Conservation (phyloP, 2,888 invertebrate genomes). For the Drosophila hamatofila region DNA sequence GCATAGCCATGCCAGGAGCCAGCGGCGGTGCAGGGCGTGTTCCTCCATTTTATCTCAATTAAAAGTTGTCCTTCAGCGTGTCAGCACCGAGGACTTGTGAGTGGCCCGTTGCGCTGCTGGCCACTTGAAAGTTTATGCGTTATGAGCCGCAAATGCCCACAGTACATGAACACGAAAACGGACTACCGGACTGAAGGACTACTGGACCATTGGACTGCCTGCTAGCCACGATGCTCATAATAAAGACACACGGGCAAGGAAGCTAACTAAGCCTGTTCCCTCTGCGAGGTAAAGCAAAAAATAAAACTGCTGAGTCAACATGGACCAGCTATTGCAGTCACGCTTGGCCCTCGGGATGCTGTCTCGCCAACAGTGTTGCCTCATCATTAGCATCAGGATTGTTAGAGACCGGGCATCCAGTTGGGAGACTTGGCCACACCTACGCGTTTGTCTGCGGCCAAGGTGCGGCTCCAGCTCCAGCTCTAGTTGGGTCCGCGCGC, state of each 20-base stretch:
- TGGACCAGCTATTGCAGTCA: conserved; percentile 26
- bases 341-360: conserved; percentile 44
- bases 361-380: conserved; percentile 40
- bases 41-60: conserved; percentile 78
- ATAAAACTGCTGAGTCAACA: conserved; percentile 74
- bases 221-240: conserved; percentile 47
- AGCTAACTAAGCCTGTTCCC: conserved; percentile 60
- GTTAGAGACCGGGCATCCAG: conserved; percentile 13
- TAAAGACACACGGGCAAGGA: conserved; percentile 69
- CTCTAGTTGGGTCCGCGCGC: conserved; percentile 22
- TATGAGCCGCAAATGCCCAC: conserved; percentile 79
- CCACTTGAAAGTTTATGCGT: conserved; percentile 81
- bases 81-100: conserved; percentile 53
- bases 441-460: conserved; percentile 78
- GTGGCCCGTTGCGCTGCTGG: conserved; percentile 54
- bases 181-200: conserved; percentile 1
- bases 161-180: conserved; percentile 64
- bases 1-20: not conserved
- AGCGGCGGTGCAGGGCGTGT: conserved; percentile 11
- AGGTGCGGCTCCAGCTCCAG: conserved; percentile 56
- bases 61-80: conserved; percentile 80
- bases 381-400: conserved; percentile 72
- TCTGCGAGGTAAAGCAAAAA: conserved; percentile 27
- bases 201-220: not conserved
- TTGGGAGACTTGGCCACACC: conserved; percentile 51